Conservation (phyloP, 2,888 invertebrate species). For the Colostygia pectinataria region DNA sequence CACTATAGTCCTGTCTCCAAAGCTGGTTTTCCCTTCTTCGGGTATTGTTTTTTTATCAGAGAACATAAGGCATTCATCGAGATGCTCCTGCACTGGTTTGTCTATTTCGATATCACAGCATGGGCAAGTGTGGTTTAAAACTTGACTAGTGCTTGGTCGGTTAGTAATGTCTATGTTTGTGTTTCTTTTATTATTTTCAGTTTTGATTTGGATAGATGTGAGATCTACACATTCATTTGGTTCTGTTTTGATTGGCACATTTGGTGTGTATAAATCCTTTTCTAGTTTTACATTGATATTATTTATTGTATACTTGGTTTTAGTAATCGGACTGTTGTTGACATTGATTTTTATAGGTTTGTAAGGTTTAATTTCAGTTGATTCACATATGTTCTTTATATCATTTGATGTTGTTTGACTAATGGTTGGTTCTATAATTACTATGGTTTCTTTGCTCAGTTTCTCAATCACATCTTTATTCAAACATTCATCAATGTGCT, state of each 20-base stretch:
- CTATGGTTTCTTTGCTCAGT: conserved; percentile 38
- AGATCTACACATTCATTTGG: conserved; percentile 3
- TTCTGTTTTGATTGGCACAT: not conserved
- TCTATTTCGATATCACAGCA: conserved; percentile 63
- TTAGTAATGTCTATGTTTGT: not conserved
- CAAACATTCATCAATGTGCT: conserved; percentile 74
- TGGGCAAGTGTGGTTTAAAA: conserved; percentile 60
- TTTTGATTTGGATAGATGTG: conserved; percentile 15
- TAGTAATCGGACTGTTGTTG: conserved; percentile 6
- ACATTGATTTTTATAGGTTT: conserved; percentile 3
- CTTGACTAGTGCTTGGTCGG: conserved; percentile 35
- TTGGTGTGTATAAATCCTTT: not conserved
- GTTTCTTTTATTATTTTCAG: conserved; percentile 40
- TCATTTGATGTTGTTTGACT: conserved; percentile 12
- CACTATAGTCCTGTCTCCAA: conserved; percentile 47
- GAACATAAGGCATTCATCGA: conserved; percentile 77
- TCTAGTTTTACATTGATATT: not conserved
- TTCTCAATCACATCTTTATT: conserved; percentile 63
- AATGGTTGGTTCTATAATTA: conserved; percentile 2
- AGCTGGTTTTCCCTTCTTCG: conserved; percentile 47
- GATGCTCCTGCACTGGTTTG: conserved; percentile 66
- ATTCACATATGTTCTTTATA: conserved; percentile 3
- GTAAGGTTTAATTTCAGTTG: not conserved
- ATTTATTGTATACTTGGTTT: not conserved
- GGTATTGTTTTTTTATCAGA: conserved; percentile 71